Base-by-base conservation (phyloP, 2,888 invertebrate genomes). In the Vandiemenella viatica region DNA sequence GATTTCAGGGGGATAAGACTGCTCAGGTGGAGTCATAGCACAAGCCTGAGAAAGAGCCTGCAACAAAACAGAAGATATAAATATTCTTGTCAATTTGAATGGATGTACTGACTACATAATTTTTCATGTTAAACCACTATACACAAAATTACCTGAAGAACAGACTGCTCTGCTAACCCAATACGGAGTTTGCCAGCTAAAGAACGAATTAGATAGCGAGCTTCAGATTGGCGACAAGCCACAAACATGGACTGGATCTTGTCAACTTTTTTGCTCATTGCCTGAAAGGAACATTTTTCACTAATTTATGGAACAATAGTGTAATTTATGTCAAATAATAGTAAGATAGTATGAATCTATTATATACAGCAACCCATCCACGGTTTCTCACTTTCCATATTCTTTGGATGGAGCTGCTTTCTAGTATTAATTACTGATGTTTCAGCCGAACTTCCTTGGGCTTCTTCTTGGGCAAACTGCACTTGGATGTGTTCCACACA, bases 151-250 rank as follows among this genome's bases (percentile, higher is more conserved):
- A 69, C 70, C 62, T 71, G 73, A 43, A 98, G 70, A 26, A 96
- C 80, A 1, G 95, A 95, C 67, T 96, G 95, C 63, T 98, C 98
- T 0, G 97, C 98, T 50, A 98, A 72, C 0, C 97, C 97, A 58
- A 98, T 92, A 43, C 98, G 76, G 49, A 98, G 71, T 68, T 97
- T 98, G 21, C 97, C 97, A 52, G 87, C 82, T 17, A 96, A 66
- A 0, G 91, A 92, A 56, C 96, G 74, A 46, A 95, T 88, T 15
- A 97, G 72, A 64, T 83, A 97, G 46, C 88, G 75, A 0, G 95
- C 89, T 67, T 97, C 96, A 0, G 79, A 79, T 52, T 80, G 74
- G 43, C 85, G 76, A 63, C 95, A 95, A 0, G 96, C 91, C 0
- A 96, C 90, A 63, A 96, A 87, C 65, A 98, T 74, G 0, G 83